Evolutionary conservation across 2,797 vertebrate genomes (phyloP), one percentile per base, ranked within the genome.

Genomic region (Zalophus californianus): DNA sequence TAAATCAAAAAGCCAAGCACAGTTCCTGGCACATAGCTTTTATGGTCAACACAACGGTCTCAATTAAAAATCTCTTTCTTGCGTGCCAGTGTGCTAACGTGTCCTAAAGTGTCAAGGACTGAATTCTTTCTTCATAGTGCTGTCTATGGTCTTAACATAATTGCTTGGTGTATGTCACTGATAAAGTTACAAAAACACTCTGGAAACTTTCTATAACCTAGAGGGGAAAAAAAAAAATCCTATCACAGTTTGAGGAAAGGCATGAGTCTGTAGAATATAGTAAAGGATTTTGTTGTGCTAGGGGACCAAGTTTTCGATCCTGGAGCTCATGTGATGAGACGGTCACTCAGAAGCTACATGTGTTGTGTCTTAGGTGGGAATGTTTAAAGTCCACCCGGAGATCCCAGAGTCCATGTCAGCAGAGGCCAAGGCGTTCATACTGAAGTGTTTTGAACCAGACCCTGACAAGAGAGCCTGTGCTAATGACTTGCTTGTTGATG

Each of bases 321-420:
- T 4, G 50, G 64, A 56, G 77, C 60, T 75, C 44, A 16, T 44
- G 35, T 3, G 8, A 7, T 87, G 10, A 68, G 56, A 21, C 15
- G 68, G 35, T 84, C 14, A 50, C 60, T 90, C 64, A 70, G 48
- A 66, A 62, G 38, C 14, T 8, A 52, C 18, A 4, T 11, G 14
- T 96, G 89, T 68, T 62, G 29, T 95, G 54, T 97, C 80, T 94
- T 96, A 99, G 99, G 99, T 99, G 97, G 99, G 99, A 56, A 99
- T 99, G 99, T 99, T 99, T 97, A 99, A 99, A 99, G 99, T 99
- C 98, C 99, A 99, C 92, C 99, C 99, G 0, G 99, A 99, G 98
- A 99, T 99, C 98, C 99, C 99, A 0, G 99, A 99, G 96, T 99
- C 99, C 97, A 99, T 99, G 99, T 99, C 99, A 0, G 97, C 98